Base-by-base conservation (phyloP, 23 tunicate genomes). In the Trididemnum miniatum region DNA sequence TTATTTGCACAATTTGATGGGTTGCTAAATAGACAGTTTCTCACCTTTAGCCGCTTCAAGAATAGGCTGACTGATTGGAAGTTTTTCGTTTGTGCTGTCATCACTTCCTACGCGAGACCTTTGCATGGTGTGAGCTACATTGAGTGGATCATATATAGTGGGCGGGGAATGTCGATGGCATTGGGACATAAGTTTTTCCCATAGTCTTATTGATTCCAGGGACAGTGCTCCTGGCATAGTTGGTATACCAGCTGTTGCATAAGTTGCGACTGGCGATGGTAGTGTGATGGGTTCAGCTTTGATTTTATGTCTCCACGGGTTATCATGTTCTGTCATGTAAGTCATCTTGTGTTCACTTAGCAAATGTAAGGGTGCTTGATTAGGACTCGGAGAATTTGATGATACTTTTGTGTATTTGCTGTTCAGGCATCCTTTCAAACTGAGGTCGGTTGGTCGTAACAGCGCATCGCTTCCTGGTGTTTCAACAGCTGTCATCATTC, bases 401-500 rank as follows among this genome's bases (percentile, higher is more conserved):
- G 20, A 28, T 12, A 2, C 3, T 57, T 77, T 54, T 12, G 65
- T 67, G 30, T 51, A 52, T 34, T 83, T 83, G 29, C 22, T 33
- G 35, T 72, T 35, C 2, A 83, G 35, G 52, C 83, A 76, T 59
- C 83, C 81, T 62, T 79, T 86, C 29, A 86, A 40, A 40, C 90
- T 86, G 0, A 86, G 80, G 72, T 86, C 90, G 54, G 90, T 86
- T 2, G 90, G 90, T 69, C 90, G 65, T 59, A 78, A 25, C 31
- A 86, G 32, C 35, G 77, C 25, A 62, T 73, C 62, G 35, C 29
- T 74, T 35, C 49, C 74, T 27, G 29, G 38, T 2, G 28, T 83
- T 38, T 73, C 87, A 0, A 83, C 81, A 0, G 87, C 76, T 34
- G 87, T 74, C 87, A 83, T 83, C n/a, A n/a, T n/a, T n/a, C n/a